These are phyloP conservation scores for Theristicus caerulescens DNA, from an alignment of 2,113 vertebrate species.

Conservation along the genomic window DNA sequence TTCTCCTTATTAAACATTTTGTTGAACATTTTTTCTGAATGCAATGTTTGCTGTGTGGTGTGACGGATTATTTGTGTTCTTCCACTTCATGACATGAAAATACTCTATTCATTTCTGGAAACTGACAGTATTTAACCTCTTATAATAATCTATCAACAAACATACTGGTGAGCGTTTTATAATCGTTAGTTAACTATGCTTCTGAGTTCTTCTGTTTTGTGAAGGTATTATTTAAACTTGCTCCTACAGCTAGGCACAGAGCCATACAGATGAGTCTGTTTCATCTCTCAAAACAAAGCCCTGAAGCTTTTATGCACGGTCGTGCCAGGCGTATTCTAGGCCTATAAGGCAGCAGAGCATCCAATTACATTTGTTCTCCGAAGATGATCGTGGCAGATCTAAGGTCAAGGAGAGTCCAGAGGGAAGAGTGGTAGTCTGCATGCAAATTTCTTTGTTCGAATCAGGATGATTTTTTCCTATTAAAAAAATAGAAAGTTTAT, in stretches of 20 bases:
- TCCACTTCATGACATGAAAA: conserved; percentile 4
- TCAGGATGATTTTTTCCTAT: neutral
- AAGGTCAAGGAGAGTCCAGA: neutral
- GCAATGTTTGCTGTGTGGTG: neutral
- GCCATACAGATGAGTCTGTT: neutral
- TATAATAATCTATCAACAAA: neutral
- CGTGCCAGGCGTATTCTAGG: neutral
- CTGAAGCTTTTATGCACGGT: neutral
- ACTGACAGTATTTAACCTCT: conserved; percentile 2
- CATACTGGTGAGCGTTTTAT: neutral
- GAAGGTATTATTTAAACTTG: neutral
- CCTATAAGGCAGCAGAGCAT: neutral
- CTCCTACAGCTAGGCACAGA: neutral
- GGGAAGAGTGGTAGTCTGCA: neutral
- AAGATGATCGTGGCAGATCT: neutral
- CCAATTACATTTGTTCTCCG: neutral
- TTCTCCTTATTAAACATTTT: neutral
- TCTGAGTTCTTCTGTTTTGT: neutral
- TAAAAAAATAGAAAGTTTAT: neutral
- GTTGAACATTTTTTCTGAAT: neutral
- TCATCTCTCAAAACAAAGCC: neutral
- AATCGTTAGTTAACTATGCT: neutral
- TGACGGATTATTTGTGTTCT: neutral
- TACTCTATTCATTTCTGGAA: neutral
- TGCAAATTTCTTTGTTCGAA: neutral